Evolutionary conservation across 2,888 invertebrate species (phyloP).

Genomic region (Erebia ligea): DNA sequence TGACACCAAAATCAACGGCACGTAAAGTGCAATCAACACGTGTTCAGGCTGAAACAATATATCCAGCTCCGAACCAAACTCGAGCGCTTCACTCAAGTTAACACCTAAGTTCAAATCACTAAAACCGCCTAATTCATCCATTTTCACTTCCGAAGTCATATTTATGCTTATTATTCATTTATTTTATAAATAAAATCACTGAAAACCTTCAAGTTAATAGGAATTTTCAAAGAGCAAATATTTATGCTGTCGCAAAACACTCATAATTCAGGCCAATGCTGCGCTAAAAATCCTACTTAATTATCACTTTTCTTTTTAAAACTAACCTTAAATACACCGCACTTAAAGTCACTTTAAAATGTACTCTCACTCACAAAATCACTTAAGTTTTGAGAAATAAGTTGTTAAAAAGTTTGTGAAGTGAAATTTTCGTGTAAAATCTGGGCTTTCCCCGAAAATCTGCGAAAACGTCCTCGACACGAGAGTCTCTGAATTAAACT

Average conservation of each 20-base stretch:
- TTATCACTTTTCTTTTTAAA: neutral
- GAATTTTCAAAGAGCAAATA: neutral
- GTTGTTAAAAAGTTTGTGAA: neutral
- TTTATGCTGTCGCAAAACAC: neutral
- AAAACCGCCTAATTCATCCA: constrained; percentile 31
- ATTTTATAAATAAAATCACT: neutral
- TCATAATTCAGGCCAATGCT: neutral
- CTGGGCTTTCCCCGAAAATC: neutral
- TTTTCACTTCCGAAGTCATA: constrained; percentile 28
- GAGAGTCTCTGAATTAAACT: constrained; percentile 26
- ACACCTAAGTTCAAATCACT: constrained; percentile 45
- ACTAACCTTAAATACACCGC: neutral
- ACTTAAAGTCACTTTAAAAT: neutral
- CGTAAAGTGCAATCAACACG: constrained; percentile 84
- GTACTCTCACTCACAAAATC: neutral
- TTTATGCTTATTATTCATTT: constrained; percentile 16
- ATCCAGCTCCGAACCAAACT: constrained; percentile 62
- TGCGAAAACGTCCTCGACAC: constrained; percentile 24
- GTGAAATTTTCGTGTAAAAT: constrained; percentile 1
- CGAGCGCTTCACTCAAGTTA: constrained; percentile 53
- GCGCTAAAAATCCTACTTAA: neutral
- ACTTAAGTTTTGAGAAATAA: neutral
- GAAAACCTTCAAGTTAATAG: neutral
- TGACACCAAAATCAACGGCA: constrained; percentile 85
- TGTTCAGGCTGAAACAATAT: constrained; percentile 72